Base-by-base conservation (phyloP, 2,113 vertebrate species). In the Acanthisitta chloris region DNA sequence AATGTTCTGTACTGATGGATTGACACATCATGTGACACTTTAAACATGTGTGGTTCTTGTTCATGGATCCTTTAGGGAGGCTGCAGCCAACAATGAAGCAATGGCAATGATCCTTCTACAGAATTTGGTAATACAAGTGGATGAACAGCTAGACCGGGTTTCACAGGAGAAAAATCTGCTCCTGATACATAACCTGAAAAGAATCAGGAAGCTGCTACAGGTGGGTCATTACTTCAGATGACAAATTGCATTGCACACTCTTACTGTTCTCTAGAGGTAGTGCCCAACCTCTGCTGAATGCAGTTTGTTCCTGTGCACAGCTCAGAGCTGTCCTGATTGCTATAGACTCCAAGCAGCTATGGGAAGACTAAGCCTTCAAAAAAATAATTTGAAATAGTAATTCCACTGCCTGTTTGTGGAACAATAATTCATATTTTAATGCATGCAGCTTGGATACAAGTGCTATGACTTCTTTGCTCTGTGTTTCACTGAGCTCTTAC, bases 171-270 rank as follows among this genome's bases (percentile, higher is more conserved):
- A 98, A 95, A 99, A 99, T 94, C 99, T 99, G 77, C 98, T 99
- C 10, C 98, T 99, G 86, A 98, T 99, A 92, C 99, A 99, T 97
- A 99, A 99, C 93, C 98, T 99, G 94, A 99, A 99, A 92, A 99
- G 99, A 96, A 99, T 99, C 84, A 98, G 98, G 64, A 99, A 99
- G 96, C 98, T 99, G 90, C 98, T 99, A 51, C 99, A 99, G 99
- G 99, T 99, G 81, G 82, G 98, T 87, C 19, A 0, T 72, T 73
- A 8, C 58, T 77, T 48, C 46, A 49, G 48, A 23, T 81, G 81
- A 33, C 43, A 67, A 54, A 66, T 10, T 72, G 21, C 20, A 26
- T 4, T 55, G 64, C 64, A 49, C 34, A 2, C 40, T 17, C 38
- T 71, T 8, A 12, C 13, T 33, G 48, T 9, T 83, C 74, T 69